Percentiles rank a stretch among this genome's conserved stretches.
These are phyloP conservation scores for Gallinago nigripennis DNA, from an alignment of 2,797 vertebrate species.

Conservation along the genomic window DNA sequence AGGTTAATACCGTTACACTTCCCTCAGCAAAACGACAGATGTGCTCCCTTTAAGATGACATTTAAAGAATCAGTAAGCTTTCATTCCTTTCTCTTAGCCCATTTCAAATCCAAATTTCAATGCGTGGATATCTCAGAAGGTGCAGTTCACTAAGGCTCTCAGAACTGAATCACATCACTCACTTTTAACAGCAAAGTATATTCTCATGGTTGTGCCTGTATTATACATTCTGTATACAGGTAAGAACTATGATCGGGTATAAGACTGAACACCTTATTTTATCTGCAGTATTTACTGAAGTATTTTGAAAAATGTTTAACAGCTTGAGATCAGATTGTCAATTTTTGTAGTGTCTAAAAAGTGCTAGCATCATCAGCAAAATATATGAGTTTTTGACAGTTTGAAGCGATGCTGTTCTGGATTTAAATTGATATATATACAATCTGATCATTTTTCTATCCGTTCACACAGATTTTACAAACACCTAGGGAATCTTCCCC, in stretches of 20 bases:
- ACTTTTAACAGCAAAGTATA: neutral
- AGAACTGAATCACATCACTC: neutral
- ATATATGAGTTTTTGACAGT: neutral
- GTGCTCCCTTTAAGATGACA: neutral
- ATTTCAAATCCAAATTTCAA: neutral
- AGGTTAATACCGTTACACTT: neutral
- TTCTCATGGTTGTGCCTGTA: neutral
- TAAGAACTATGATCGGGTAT: neutral
- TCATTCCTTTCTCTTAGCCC: neutral
- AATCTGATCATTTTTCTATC: neutral
- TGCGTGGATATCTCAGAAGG: neutral
- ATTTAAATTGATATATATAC: neutral
- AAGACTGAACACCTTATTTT: neutral
- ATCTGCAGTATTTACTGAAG: neutral
- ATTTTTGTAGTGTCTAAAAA: too few species aligned
- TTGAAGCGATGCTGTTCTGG: neutral
- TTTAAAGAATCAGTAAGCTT: neutral
- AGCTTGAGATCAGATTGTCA: neutral
- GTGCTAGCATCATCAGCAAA: too few species aligned
- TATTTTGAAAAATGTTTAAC: neutral
- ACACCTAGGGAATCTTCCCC: neutral
- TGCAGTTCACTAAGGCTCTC: neutral
- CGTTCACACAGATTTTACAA: neutral
- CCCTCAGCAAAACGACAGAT: neutral
- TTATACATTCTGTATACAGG: neutral